These are phyloP conservation scores for Stichopus horrens DNA, from an alignment of 53 echinoderm and acorn worm species.

Conservation along the genomic window DNA sequence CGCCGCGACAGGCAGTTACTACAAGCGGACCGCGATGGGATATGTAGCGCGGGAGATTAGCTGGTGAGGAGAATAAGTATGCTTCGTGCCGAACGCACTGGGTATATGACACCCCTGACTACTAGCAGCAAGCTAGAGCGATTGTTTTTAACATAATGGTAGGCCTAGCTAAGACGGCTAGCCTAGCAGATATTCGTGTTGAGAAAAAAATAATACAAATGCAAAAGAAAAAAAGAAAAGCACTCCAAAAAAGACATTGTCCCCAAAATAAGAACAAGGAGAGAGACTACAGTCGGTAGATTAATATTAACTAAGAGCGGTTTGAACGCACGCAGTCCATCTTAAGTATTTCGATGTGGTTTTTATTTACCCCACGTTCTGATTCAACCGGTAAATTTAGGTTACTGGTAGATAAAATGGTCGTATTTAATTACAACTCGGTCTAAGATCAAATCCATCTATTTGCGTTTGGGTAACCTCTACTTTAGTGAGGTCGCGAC, in stretches of 20 bases:
- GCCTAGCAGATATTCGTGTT: too few relatives aligned
- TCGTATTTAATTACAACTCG: conserved; percentile 25
- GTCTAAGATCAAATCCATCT: conserved; percentile 15
- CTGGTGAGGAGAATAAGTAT: too few relatives aligned
- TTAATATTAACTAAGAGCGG: conserved; percentile 13
- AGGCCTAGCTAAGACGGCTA: too few relatives aligned
- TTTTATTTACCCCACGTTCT: conserved; percentile 31
- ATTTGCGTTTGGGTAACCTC: conserved; percentile 4
- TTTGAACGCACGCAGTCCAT: neutral
- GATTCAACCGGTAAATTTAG: conserved; percentile 24
- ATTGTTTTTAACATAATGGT: too few relatives aligned
- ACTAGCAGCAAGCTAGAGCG: too few relatives aligned
- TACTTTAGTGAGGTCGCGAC: neutral
- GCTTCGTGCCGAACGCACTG: too few relatives aligned
- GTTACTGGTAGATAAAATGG: conserved; percentile 20
- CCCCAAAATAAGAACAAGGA: neutral
- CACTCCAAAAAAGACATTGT: neutral
- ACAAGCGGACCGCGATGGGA: too few relatives aligned
- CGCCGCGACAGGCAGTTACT: too few relatives aligned
- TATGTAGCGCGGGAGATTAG: too few relatives aligned
- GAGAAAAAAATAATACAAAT: neutral
- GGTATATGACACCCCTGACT: too few relatives aligned
- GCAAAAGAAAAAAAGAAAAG: neutral
- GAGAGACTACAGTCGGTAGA: conserved; percentile 11
- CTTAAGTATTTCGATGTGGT: conserved; percentile 17